phyloP scores from a whole-genome alignment of 2,888 invertebrate genomes.

The Augochlorella aurata region DNA sequence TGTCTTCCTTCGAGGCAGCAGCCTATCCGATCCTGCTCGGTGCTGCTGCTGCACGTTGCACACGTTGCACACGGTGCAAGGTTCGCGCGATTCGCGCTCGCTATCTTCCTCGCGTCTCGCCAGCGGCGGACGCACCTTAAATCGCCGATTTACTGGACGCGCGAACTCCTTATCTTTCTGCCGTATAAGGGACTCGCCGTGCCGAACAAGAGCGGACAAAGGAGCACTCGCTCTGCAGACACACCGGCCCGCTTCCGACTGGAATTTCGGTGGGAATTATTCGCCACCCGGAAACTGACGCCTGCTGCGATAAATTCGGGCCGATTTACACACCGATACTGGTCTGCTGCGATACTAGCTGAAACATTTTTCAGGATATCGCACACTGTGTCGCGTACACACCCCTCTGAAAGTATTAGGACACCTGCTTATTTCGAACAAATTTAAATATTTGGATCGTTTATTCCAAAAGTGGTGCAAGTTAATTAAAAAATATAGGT shows the following conservation, averaged over 20 bases:
- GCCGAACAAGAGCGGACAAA: slow-evolving; percentile 19
- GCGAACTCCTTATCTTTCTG: slow-evolving; percentile 51
- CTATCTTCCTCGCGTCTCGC: slow-evolving; percentile 35
- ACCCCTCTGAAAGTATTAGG: no score
- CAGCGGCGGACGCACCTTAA: slow-evolving; percentile 42
- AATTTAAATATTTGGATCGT: no score
- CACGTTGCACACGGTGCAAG: slow-evolving; percentile 22
- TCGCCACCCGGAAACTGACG: slow-evolving; percentile 2
- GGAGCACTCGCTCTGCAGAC: neutral
- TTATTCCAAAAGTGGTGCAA: no score
- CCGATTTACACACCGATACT: slow-evolving; percentile 2
- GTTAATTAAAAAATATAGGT: no score
- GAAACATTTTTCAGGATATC: no score
- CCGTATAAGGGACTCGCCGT: slow-evolving; percentile 41
- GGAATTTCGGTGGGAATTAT: slow-evolving; percentile 13
- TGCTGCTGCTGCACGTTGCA: slow-evolving; percentile 1
- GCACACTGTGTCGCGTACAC: no score
- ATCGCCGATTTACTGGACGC: slow-evolving; percentile 54
- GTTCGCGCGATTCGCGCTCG: slow-evolving; percentile 39
- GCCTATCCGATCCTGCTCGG: slow-evolving; percentile 60
- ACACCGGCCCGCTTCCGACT: slow-evolving; percentile 9
- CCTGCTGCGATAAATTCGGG: neutral
- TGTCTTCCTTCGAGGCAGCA: slow-evolving; percentile 67
- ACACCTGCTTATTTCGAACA: no score
- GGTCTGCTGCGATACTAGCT: neutral